A percentile compares a stretch with the other conserved stretches of the same genome.
These are phyloP conservation scores for Gastracanthus pulcherrimus DNA, from an alignment of 2,888 invertebrate species.

Conservation along the genomic window DNA sequence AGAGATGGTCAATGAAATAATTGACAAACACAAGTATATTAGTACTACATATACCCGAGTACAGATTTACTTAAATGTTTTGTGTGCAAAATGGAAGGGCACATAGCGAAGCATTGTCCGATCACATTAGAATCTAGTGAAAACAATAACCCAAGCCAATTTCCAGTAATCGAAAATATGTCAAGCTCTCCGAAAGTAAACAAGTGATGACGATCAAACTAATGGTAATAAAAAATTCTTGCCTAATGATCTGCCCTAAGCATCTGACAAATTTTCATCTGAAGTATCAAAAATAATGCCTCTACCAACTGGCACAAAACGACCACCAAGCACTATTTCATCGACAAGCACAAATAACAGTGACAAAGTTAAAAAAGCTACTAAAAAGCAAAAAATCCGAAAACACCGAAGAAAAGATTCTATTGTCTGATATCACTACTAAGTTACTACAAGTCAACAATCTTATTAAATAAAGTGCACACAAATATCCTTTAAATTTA, in stretches of 20 bases:
- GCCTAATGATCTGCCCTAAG: no score
- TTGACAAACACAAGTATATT: background rate
- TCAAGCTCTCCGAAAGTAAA: background rate
- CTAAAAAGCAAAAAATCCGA: background rate
- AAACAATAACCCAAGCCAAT: background rate
- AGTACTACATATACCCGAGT: slow-evolving; percentile 4
- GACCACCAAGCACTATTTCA: background rate
- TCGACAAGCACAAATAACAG: background rate
- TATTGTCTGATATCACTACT: background rate
- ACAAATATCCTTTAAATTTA: no score
- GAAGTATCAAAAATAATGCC: no score
- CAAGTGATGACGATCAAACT: no score
- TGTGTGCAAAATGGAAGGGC: background rate
- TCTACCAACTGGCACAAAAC: background rate
- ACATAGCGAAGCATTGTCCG: background rate
- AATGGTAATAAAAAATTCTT: no score
- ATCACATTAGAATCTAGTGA: background rate
- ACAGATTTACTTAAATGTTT: background rate
- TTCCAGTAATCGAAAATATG: background rate
- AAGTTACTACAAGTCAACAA: no score
- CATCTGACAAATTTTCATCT: no score
- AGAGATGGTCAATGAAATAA: background rate
- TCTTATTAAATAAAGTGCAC: no score
- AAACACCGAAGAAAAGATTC: background rate
- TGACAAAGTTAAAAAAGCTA: background rate